phyloP scores from a whole-genome alignment of 2,797 vertebrate species.

The Podarcis lilfordi region DNA sequence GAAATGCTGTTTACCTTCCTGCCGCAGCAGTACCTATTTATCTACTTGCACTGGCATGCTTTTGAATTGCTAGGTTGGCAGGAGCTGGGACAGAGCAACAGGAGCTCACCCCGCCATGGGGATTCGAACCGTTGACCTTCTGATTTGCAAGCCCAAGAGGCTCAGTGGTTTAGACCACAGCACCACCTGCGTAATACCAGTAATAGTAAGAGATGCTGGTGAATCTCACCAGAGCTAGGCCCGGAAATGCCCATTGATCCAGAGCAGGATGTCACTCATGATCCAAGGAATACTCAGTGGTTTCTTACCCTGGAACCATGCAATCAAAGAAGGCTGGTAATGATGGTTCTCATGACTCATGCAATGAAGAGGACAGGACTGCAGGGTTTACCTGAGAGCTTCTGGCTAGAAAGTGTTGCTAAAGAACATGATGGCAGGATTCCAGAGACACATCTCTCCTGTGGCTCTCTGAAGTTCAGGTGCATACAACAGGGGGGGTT shows the following conservation, averaged over 20 bases:
- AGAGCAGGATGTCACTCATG: not conserved
- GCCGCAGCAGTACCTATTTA: too few species aligned
- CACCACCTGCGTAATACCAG: too few species aligned
- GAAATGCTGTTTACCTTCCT: too few species aligned
- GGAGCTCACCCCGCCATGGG: too few species aligned
- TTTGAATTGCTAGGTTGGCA: too few species aligned
- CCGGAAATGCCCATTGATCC: not conserved
- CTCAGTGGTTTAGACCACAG: too few species aligned
- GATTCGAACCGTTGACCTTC: too few species aligned
- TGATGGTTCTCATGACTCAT: not conserved
- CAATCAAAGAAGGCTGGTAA: not conserved
- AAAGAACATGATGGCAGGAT: constrained; percentile 80
- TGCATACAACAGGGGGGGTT: constrained; percentile 74
- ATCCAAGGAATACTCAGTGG: not conserved
- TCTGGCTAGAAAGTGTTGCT: constrained; percentile 78
- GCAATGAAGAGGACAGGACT: not conserved
- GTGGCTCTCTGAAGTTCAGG: constrained; percentile 47
- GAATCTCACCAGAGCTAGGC: not conserved
- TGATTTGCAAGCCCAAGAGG: too few species aligned
- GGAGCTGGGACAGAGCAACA: too few species aligned
- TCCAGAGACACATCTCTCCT: constrained; percentile 66
- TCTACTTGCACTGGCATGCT: too few species aligned
- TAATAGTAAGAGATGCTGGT: not conserved
- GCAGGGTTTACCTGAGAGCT: constrained; percentile 80
- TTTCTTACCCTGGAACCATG: not conserved